Percentiles rank a stretch among this genome's conserved stretches.
Conservation (phyloP, 1,140 invertebrate genomes). For the Plutomurus gul region DNA sequence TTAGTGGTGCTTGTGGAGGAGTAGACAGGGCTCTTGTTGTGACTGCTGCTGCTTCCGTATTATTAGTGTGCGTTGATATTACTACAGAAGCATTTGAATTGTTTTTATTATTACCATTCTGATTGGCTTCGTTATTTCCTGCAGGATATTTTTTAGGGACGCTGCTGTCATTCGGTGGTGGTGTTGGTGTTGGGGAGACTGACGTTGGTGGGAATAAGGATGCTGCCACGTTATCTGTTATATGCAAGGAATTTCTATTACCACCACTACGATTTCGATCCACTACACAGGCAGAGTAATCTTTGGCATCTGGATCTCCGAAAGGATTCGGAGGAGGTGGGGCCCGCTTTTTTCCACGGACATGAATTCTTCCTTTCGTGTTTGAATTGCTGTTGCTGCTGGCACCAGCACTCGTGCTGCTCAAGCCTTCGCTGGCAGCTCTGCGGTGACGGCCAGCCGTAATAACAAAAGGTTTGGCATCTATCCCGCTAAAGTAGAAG, state of each 20-base stretch:
- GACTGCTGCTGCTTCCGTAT: background rate
- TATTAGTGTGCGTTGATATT: background rate
- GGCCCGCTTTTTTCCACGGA: constrained; percentile 41
- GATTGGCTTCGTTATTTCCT: background rate
- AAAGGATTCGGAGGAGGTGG: constrained; percentile 45
- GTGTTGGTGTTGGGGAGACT: too few species aligned
- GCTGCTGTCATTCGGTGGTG: background rate
- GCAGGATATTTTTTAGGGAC: background rate
- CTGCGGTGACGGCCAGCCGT: background rate
- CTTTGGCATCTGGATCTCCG: constrained; percentile 27
- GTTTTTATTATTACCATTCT: background rate
- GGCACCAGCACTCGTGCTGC: background rate
- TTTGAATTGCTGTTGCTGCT: background rate
- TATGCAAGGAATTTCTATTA: background rate
- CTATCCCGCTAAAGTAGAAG: background rate
- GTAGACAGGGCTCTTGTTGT: background rate
- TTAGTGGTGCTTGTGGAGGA: background rate
- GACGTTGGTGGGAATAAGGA: too few species aligned
- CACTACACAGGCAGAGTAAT: background rate
- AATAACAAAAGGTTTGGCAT: background rate
- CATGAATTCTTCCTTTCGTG: constrained; percentile 25
- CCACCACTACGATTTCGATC: background rate
- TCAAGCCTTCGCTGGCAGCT: constrained; percentile 25
- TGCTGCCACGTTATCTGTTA: too few species aligned
- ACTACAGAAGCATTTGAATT: background rate